Evolutionary conservation across 2,797 vertebrate species (phyloP).

Genomic region (Eurystomus glaucurus): DNA sequence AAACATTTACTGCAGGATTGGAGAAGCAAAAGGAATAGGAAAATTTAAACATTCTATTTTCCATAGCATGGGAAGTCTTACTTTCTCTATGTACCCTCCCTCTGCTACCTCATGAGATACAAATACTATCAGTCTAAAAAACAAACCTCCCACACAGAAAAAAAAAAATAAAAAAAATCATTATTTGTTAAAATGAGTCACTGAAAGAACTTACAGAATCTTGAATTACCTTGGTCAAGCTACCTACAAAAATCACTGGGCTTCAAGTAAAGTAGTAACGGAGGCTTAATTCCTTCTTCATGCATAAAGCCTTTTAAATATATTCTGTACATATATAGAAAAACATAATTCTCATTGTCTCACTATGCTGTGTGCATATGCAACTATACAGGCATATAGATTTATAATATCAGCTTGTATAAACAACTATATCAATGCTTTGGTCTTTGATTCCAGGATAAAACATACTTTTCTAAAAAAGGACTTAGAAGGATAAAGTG

Average conservation of each 20-base stretch:
- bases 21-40: not conserved
- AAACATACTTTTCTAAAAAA: conserved; percentile 10
- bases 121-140: not conserved
- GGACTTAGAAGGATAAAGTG: not conserved
- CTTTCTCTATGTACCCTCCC: not conserved
- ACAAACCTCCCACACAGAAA: not conserved
- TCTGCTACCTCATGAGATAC: not conserved
- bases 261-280: not conserved
- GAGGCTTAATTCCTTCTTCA: not conserved
- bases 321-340: not conserved
- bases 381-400: not conserved
- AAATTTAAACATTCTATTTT: not conserved
- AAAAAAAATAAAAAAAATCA: not conserved
- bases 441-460: not conserved
- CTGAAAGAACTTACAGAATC: not conserved
- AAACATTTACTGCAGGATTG: not conserved
- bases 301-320: not conserved
- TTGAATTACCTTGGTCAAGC: not conserved
- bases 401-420: not conserved
- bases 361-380: not conserved
- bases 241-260: not conserved
- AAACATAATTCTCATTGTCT: not conserved
- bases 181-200: not conserved
- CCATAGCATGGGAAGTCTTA: not conserved
- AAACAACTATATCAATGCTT: not conserved